Base-by-base conservation (phyloP, 2,113 vertebrate species). In the Notechis scutatus region DNA sequence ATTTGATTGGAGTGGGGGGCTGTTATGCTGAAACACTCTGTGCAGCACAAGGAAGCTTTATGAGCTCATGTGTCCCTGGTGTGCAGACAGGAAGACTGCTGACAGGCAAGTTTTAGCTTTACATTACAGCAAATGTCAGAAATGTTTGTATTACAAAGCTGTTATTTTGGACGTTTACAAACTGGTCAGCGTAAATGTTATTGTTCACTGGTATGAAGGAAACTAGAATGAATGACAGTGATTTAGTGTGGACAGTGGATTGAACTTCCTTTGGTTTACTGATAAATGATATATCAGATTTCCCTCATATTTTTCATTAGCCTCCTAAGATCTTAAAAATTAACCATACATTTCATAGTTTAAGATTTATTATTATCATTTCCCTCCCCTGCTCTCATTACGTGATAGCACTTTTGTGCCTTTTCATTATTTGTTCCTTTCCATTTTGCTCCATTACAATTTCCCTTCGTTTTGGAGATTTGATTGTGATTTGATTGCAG, bases 221-320 rank as follows among this genome's bases (percentile, higher is more conserved):
- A 85, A 85, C 42, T 45, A 85, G 34, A 90, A 90, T 39, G 55
- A 90, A 85, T n/a, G 47, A 57, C n/a, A 15, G 24, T 59, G 61
- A 92, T 89, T 85, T 56, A n/a, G 61, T 18, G 39, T 21, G 52
- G 47, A 54, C 14, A n/a, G 26, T 92, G 29, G 29, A 34, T 74
- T 74, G 47, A 88, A 52, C n/a, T 88, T 92, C 86, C 52, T 92
- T 92, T 69, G 29, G 45, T 57, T 92, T 85, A 85, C 24, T 42
- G 69, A 57, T 24, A 90, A 89, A 89, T 23, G 59, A 90, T 47
- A 12, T 90, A 26, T 81, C 23, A 74, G 91, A 54, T 34, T 74
- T 90, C 50, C 85, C 55, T 39, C 39, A 21, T 69, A 88, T 54
- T 87, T 69, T 50, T 56, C 85, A 59, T 42, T 56, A 39, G 61